A percentile compares a stretch with the other conserved stretches of the same genome.
phyloP scores from a whole-genome alignment of 1,140 invertebrate species.

The Philopotamus ludificatus region DNA sequence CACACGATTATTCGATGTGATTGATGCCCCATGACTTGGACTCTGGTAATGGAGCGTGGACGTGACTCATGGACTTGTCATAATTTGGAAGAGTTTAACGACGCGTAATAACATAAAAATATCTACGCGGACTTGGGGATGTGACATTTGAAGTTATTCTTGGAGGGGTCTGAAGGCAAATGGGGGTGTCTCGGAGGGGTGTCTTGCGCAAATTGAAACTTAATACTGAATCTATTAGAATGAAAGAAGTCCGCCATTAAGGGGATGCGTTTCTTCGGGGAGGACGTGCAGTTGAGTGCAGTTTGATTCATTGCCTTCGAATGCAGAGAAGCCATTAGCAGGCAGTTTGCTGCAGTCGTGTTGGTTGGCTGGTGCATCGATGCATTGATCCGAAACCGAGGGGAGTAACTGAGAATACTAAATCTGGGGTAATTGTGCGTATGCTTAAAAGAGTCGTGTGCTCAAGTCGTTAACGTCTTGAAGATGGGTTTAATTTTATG shows the following conservation, averaged over 20 bases:
- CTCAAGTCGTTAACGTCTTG: not conserved
- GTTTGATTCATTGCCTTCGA: conserved; percentile 43
- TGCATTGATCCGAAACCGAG: not conserved
- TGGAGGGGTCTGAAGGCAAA: conserved; percentile 31
- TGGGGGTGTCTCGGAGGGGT: conserved; percentile 19
- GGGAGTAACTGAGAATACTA: not conserved
- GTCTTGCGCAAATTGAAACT: conserved; percentile 42
- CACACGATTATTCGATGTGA: no score
- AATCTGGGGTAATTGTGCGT: conserved; percentile 17
- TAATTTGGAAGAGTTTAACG: conserved; percentile 37
- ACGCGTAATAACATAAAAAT: conserved; percentile 37
- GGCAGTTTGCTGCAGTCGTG: conserved; percentile 29
- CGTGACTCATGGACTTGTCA: conserved; percentile 32
- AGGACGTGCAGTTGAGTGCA: conserved; percentile 42
- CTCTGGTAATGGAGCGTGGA: no score
- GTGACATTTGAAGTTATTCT: conserved; percentile 42
- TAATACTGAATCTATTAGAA: conserved; percentile 43
- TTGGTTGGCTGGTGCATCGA: conserved; percentile 9
- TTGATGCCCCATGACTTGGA: conserved; percentile 10
- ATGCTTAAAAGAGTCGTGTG: not conserved
- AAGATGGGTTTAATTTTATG: not conserved
- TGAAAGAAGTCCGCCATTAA: conserved; percentile 37
- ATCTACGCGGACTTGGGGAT: conserved; percentile 26
- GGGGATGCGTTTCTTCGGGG: conserved; percentile 36
- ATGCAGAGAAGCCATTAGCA: conserved; percentile 39